Base-by-base conservation (phyloP, 2,888 invertebrate species). In the Diloba caeruleocephala region DNA sequence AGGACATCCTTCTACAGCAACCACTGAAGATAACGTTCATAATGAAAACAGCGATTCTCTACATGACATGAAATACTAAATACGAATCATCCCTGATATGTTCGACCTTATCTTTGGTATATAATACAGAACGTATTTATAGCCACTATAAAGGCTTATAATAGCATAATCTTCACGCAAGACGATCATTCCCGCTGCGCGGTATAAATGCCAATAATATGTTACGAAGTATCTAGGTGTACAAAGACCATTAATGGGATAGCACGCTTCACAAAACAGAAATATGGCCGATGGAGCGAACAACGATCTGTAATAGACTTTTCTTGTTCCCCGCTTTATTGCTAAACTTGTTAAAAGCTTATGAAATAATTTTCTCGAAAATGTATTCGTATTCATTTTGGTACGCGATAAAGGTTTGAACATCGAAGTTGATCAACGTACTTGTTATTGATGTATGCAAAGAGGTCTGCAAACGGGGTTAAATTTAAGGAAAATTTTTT, bases 281-380 rank as follows among this genome's bases (percentile, higher is more conserved):
- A 74, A 74, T 65, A 71, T 32, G 59, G 28, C 48, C 68, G 64
- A 72, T 67, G 52, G 57, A 61, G 58, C 50, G 71, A 75, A 72
- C 78, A 74, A 55, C 66, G 42, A 52, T 70, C 65, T 67, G 56
- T 84, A 82, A 84, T 81, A 79, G 69, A 74, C 52, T 81, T 82
- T 74, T 74, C 79, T 74, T 80, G 81, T 84, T 69, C 33, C 44
- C 42, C 19, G 42, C 26, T 37, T 55, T 55, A 49, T 53, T 64
- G 33, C 32, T 44, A 9, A 52, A 64, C 26, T 51, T 54, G 42
- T 33, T 54, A 54, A 38, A 36, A 44, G 46, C 33, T 59, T 50
- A 31, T 34, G 41, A 42, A 41, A 62, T 29, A 34, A 46, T 52
- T 58, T 55, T 37, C 50, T 52, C 8, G 4, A 8, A 4, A 25